Percentiles rank a stretch among this genome's conserved stretches.
phyloP scores from a whole-genome alignment of 2,113 vertebrate genomes.

The Clarias macrocephalus region DNA sequence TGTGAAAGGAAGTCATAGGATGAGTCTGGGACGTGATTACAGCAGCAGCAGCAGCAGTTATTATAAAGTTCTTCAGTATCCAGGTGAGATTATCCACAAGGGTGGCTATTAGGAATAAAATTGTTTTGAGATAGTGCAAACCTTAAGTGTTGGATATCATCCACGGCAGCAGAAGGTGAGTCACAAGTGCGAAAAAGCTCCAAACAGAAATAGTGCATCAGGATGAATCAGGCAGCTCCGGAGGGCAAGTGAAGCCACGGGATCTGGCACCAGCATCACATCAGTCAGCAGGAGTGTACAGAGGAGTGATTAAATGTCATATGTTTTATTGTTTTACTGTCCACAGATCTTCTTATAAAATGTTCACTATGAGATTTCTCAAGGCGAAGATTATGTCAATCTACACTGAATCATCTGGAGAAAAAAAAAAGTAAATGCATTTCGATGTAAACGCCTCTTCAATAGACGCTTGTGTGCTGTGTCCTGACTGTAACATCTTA shows the following conservation, averaged over 20 bases:
- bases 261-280: conserved; percentile 23
- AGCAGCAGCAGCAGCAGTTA: neutral
- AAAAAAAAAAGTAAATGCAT: neutral
- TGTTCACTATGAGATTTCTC: neutral
- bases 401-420: neutral
- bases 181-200: conserved; percentile 10
- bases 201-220: conserved; percentile 12
- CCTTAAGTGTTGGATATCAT: conserved; percentile 1
- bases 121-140: neutral
- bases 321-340: neutral
- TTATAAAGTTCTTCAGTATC: neutral
- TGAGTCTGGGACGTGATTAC: neutral
- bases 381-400: neutral
- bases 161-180: conserved; percentile 18
- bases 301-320: neutral
- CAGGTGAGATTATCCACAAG: neutral
- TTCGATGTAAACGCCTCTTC: neutral
- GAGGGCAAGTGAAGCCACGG: neutral
- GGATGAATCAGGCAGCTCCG: conserved; percentile 7
- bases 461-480: neutral
- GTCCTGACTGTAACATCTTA: neutral
- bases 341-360: neutral
- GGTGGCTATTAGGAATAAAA: neutral
- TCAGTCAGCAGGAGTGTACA: conserved; percentile 2
- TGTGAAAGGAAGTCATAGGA: neutral